Evolutionary conservation across 2,113 vertebrate genomes (phyloP), one percentile per base, ranked within the genome.

Genomic region (Halichoeres trimaculatus): DNA sequence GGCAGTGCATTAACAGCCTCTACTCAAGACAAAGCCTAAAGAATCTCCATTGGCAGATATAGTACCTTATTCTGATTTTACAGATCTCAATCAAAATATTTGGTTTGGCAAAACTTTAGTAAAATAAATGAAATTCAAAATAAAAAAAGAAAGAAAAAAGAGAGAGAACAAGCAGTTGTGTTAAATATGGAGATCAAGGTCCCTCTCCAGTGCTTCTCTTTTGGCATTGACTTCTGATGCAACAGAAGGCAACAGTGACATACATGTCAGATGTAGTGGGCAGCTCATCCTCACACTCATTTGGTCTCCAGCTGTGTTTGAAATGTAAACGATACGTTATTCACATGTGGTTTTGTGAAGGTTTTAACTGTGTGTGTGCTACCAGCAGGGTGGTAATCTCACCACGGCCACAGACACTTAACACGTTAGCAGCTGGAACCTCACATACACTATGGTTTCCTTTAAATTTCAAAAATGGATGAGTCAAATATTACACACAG

Each of bases 231-330:
- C 59, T 78, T 74, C 81, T 91, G 89, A 92, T 87, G 90, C 89
- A 92, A 92, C 78, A 70, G 57, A 20, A 50, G 35, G 88, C 78
- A 90, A 92, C 78, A 85, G 24, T 79, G 63, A 67, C 69, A 72
- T 64, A 52, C 58, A 78, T 51, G 41, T 35, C 78, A 56, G 72
- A 81, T 75, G 23, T 48, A 55, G 72, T 45, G 56, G 62, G 47
- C 66, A 38, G 24, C 22, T 45, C 30, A 54, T 17, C 20, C 66
- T 67, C 55, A 40, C 45, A 66, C 54, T 69, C 24, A 51, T 79
- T 48, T 70, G 55, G 54, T 79, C 55, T 77, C 52, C 2, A n/a
- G 13, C 73, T 73, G 67, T 36, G 59, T 51, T 34, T 58, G 40
- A 64, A 19, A 60, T 30, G 36, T 61, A 58, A 80, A 68, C 16